These are phyloP conservation scores for Oreochromis aureus DNA, from an alignment of 2,113 vertebrate species.

Conservation along the genomic window DNA sequence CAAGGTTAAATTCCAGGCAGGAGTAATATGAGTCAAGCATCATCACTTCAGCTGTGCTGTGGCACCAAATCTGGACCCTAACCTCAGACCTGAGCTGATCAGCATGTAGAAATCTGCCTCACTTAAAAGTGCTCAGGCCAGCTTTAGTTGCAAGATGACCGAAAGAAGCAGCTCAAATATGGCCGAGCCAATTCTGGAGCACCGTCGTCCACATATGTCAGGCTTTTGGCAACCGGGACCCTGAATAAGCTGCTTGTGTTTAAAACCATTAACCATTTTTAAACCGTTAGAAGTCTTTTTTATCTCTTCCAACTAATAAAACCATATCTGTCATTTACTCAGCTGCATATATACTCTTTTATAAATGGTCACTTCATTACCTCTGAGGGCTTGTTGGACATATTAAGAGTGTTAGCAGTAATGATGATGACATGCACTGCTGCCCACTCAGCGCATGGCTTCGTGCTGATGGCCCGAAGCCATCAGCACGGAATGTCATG, in stretches of 20 bases:
- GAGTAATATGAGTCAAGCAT: neutral
- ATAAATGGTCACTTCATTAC: neutral
- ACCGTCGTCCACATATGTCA: rapidly evolving
- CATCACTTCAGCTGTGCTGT: neutral
- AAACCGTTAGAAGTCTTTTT: neutral
- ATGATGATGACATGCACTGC: neutral
- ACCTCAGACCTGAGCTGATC: neutral
- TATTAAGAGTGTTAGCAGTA: neutral
- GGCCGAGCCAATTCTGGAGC: neutral
- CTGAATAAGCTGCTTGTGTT: neutral
- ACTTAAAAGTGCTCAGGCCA: neutral
- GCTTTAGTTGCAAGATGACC: neutral
- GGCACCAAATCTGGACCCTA: neutral
- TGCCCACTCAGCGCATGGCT: neutral
- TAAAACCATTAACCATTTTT: neutral
- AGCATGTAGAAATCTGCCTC: neutral
- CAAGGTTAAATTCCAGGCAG: neutral
- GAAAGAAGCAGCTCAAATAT: neutral
- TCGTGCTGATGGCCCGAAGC: neutral
- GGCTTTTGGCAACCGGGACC: neutral
- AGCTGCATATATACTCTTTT: rapidly evolving
- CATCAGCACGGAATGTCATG: neutral
- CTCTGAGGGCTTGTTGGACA: neutral
- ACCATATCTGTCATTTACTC: neutral
- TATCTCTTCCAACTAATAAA: neutral